phyloP scores from a whole-genome alignment of 2,888 invertebrate genomes.

The Campoletis raptor region DNA sequence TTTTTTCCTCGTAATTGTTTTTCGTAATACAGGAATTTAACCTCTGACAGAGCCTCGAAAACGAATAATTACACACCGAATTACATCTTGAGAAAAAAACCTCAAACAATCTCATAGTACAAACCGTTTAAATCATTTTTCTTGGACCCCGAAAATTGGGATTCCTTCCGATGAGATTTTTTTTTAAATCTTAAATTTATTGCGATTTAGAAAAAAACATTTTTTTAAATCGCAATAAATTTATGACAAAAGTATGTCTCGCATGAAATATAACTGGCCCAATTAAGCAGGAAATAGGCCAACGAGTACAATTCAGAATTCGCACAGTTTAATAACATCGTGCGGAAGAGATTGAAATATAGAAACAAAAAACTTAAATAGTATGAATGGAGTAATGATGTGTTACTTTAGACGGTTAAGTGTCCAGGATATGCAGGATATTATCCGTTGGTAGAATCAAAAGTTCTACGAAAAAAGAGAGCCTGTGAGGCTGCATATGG shows the following conservation, averaged over 20 bases:
- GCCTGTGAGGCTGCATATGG: constrained; percentile 50
- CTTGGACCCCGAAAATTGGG: neutral
- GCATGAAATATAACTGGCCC: neutral
- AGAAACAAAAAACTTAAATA: constrained; percentile 52
- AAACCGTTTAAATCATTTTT: neutral
- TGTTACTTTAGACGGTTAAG: constrained; percentile 27
- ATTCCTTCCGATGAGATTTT: neutral
- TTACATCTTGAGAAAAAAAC: constrained; percentile 13
- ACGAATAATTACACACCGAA: constrained; percentile 28
- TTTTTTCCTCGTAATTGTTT: constrained; percentile 34
- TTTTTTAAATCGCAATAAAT: neutral
- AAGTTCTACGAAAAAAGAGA: constrained; percentile 1
- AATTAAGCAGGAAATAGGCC: constrained; percentile 10
- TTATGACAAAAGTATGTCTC: neutral
- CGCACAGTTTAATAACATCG: constrained; percentile 33
- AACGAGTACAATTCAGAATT: neutral
- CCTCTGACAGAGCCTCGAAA: constrained; percentile 34
- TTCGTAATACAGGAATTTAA: constrained; percentile 45
- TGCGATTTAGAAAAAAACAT: no score
- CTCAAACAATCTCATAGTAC: neutral
- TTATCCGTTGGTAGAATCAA: constrained; percentile 60
- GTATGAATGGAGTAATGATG: constrained; percentile 56
- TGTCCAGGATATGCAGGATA: constrained; percentile 53
- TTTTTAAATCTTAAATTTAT: neutral
- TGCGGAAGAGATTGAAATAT: constrained; percentile 24